These are phyloP conservation scores for Smutsia temminckii DNA, from an alignment of 2,797 vertebrate genomes.

Conservation along the genomic window DNA sequence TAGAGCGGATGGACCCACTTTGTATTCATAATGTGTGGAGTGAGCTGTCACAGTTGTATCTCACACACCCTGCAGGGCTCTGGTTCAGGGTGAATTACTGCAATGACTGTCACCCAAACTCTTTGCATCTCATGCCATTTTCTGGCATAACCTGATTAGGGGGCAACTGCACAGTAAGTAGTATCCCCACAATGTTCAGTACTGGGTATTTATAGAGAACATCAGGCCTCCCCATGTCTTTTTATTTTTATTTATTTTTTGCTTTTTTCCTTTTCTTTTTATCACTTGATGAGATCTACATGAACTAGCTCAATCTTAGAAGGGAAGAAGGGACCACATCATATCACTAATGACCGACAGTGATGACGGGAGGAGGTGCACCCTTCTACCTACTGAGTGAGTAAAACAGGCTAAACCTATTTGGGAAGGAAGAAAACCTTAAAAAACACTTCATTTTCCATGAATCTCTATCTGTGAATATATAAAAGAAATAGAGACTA, in stretches of 20 bases:
- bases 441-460: neutral
- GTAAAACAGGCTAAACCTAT: neutral
- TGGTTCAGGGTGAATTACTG: neutral
- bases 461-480: neutral
- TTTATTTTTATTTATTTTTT: neutral
- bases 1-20: neutral
- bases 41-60: neutral
- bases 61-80: neutral
- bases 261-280: neutral
- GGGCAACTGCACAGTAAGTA: neutral
- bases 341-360: neutral
- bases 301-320: neutral
- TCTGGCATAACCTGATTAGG: neutral
- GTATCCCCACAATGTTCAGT: neutral
- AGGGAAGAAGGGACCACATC: neutral
- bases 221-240: neutral
- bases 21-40: neutral
- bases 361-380: too few species aligned
- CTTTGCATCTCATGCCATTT: neutral
- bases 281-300: neutral
- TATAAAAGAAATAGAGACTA: neutral
- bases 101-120: rapidly evolving
- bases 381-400: neutral
- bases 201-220: neutral
- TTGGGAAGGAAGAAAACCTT: neutral